Percentiles rank a stretch among this genome's conserved stretches.
Evolutionary conservation across 2,888 invertebrate genomes (phyloP).

Genomic region (Eristalis tenax): DNA sequence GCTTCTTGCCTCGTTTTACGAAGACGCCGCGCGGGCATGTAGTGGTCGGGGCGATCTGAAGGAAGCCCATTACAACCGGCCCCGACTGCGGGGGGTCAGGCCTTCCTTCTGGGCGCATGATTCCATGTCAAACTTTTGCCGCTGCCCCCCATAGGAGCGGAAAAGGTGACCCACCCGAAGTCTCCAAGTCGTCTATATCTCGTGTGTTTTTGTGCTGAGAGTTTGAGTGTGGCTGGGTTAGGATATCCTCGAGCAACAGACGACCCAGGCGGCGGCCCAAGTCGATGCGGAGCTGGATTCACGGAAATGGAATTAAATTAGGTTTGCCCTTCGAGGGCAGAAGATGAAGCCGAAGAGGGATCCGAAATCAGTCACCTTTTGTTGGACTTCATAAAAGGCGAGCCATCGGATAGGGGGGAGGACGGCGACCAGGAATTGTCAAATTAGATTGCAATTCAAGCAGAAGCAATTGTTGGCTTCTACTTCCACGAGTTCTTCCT

Average conservation of each 20-base stretch:
- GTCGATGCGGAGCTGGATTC: constrained; percentile 3
- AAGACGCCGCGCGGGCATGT: no score
- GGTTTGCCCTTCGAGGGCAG: constrained; percentile 17
- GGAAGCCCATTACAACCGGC: constrained; percentile 18
- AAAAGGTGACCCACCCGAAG: no score
- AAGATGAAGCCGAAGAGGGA: background rate
- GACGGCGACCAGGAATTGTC: constrained; percentile 42
- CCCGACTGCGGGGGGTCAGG: no score
- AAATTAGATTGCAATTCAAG: constrained; percentile 61
- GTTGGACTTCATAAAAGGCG: constrained; percentile 36
- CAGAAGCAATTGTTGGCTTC: constrained; percentile 54
- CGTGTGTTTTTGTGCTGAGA: no score
- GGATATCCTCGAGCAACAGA: constrained; percentile 49
- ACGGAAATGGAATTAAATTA: constrained; percentile 65
- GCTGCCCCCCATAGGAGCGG: no score
- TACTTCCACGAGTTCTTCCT: constrained; percentile 15
- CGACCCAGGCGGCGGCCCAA: constrained; percentile 3
- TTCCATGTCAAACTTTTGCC: no score
- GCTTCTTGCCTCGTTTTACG: constrained; percentile 12
- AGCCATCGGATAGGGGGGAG: background rate
- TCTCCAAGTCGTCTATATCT: no score
- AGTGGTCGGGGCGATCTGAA: background rate
- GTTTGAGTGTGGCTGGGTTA: constrained; percentile 30
- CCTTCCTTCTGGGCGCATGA: no score
- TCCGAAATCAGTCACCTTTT: constrained; percentile 58